These are phyloP conservation scores for Hormaphis cornu DNA, from an alignment of 1,140 invertebrate genomes.

Conservation along the genomic window DNA sequence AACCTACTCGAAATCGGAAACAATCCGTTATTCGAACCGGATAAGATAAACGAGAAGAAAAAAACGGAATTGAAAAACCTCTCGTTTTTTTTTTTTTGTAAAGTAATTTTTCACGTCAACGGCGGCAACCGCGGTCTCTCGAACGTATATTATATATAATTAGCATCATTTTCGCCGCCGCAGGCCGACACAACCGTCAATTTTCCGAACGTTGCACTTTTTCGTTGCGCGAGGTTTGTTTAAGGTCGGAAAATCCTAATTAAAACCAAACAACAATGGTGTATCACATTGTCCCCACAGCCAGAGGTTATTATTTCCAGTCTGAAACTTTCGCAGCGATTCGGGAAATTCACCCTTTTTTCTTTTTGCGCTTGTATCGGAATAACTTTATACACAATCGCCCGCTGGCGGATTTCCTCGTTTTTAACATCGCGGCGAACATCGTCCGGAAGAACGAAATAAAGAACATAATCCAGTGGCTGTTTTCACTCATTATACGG, in stretches of 20 bases:
- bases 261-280: constrained; percentile 26
- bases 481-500: neutral
- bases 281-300: constrained; percentile 20
- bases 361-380: neutral
- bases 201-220: constrained; percentile 14
- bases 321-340: constrained; percentile 10
- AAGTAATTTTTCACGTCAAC: too few species aligned
- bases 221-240: neutral
- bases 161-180: constrained; percentile 2
- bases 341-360: constrained; percentile 23
- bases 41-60: too few species aligned
- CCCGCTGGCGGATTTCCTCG: constrained; percentile 1
- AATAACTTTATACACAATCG: constrained; percentile 8
- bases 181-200: constrained; percentile 4
- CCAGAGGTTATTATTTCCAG: constrained; percentile 4
- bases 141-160: too few species aligned
- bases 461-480: neutral
- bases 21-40: neutral
- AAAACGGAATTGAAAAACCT: too few species aligned
- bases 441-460: neutral
- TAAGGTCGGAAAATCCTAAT: constrained; percentile 6
- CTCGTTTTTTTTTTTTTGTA: too few species aligned
- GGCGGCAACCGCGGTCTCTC: too few species aligned
- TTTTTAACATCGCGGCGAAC: neutral
- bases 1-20: neutral